These are phyloP conservation scores for Hippocampus mohnikei DNA, from an alignment of 2,113 vertebrate genomes.

Conservation along the genomic window DNA sequence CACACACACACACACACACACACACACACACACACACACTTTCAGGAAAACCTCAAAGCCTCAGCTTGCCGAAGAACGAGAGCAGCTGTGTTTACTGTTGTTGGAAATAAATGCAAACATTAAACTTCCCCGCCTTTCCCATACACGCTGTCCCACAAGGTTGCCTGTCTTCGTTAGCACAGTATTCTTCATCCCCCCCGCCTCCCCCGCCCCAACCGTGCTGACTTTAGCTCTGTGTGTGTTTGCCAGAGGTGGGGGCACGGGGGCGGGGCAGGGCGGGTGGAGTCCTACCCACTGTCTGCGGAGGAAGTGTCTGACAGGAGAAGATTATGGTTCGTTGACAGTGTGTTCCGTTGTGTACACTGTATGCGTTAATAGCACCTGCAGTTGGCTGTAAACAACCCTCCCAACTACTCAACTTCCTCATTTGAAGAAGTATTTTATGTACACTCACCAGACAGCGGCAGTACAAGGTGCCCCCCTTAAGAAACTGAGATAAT, in stretches of 20 bases:
- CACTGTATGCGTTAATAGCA: not conserved
- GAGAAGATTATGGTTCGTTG: not conserved
- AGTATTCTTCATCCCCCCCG: not conserved
- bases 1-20: conserved; percentile 16
- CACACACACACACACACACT: conserved; percentile 17
- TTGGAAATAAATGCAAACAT: conserved; percentile 66
- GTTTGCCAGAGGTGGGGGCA: conserved; percentile 4
- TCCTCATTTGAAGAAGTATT: too few species aligned
- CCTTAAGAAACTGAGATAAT: too few species aligned
- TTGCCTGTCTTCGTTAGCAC: conserved; percentile 28
- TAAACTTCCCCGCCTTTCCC: not conserved
- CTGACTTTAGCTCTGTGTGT: too few species aligned
- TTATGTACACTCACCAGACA: not conserved
- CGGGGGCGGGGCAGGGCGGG: not conserved
- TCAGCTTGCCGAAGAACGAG: conserved; percentile 37
- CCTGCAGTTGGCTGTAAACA: conserved; percentile 1
- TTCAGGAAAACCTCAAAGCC: conserved; percentile 45
- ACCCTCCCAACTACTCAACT: not conserved
- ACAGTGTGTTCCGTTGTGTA: not conserved
- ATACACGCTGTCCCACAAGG: conserved; percentile 18
- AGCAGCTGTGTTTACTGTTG: conserved; percentile 63
- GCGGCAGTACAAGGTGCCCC: too few species aligned
- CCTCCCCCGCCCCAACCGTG: too few species aligned
- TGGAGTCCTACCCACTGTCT: not conserved
- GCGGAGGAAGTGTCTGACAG: not conserved